A percentile compares a stretch with the other conserved stretches of the same genome.
These are phyloP conservation scores for Scaptomyza cyrtandrae DNA, from an alignment of 2,888 invertebrate genomes.

Conservation along the genomic window DNA sequence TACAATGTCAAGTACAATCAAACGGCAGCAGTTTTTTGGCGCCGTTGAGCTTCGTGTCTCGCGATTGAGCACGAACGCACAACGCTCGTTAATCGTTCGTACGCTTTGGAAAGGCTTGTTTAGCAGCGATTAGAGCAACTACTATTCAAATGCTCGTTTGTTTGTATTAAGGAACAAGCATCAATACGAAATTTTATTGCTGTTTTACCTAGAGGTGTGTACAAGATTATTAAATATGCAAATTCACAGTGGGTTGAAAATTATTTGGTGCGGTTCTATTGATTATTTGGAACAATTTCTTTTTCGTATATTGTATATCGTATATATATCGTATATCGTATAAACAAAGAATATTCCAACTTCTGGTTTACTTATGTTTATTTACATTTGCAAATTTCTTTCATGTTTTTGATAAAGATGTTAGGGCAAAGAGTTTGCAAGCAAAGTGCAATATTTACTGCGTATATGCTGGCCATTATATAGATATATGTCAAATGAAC, in stretches of 20 bases:
- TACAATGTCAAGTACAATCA: conserved; percentile 66
- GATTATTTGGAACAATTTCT: neutral
- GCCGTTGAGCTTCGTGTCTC: conserved; percentile 28
- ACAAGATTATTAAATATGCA: conserved; percentile 15
- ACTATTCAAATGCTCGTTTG: neutral
- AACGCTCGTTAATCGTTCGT: conserved; percentile 16
- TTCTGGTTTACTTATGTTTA: neutral
- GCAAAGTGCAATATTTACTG: conserved; percentile 29
- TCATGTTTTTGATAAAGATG: neutral
- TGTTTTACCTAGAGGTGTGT: conserved; percentile 35
- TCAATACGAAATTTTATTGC: conserved; percentile 39
- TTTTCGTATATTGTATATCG: too few relatives aligned
- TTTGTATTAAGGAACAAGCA: conserved; percentile 19
- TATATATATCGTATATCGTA: too few relatives aligned
- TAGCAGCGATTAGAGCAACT: conserved; percentile 15
- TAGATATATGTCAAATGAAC: conserved; percentile 12
- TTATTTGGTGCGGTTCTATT: neutral
- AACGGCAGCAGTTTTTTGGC: conserved; percentile 19
- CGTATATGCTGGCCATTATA: conserved; percentile 14
- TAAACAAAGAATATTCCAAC: neutral
- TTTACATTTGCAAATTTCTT: neutral
- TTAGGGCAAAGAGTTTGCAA: neutral
- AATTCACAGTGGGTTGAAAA: neutral
- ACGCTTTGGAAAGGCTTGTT: conserved; percentile 19
- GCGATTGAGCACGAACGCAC: conserved; percentile 29